These are phyloP conservation scores for Microctonus aethiopoides DNA, from an alignment of 2,888 invertebrate species.

Conservation along the genomic window DNA sequence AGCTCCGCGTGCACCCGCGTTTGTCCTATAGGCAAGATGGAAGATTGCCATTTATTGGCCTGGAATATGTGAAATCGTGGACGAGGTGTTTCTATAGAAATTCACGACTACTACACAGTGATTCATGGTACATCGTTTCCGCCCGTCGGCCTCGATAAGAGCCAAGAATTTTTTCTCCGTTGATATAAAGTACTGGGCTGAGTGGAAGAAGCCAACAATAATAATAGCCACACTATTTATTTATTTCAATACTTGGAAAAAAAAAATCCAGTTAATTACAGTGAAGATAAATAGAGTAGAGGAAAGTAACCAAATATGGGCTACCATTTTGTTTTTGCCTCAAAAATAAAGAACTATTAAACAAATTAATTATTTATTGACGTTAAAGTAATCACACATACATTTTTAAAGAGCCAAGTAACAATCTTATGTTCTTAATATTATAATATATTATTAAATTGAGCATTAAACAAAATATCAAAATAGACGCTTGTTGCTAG, in stretches of 20 bases:
- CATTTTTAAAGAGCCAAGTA: too few relatives aligned
- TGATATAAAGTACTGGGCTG: neutral
- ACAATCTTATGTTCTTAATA: too few relatives aligned
- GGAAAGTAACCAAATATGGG: neutral
- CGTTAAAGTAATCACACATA: too few relatives aligned
- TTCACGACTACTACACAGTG: constrained; percentile 41
- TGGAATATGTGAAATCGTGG: constrained; percentile 46
- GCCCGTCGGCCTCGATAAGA: constrained; percentile 45
- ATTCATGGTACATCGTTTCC: constrained; percentile 48
- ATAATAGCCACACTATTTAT: constrained; percentile 3
- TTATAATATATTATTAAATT: too few relatives aligned
- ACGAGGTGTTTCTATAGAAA: constrained; percentile 48
- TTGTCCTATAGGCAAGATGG: constrained; percentile 40
- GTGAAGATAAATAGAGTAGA: neutral
- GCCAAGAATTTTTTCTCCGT: constrained; percentile 45
- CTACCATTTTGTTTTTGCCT: too few relatives aligned
- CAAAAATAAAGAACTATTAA: too few relatives aligned
- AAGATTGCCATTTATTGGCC: constrained; percentile 50
- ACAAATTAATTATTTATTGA: too few relatives aligned
- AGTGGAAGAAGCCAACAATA: neutral
- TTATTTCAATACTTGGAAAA: neutral
- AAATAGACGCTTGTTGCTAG: too few relatives aligned
- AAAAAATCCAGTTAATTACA: neutral
- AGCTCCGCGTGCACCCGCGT: neutral
- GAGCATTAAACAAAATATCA: too few relatives aligned